A percentile compares a stretch with the other conserved stretches of the same genome.
phyloP scores from a whole-genome alignment of 92 coral and sea anemone species.

The Actinostola sp. region DNA sequence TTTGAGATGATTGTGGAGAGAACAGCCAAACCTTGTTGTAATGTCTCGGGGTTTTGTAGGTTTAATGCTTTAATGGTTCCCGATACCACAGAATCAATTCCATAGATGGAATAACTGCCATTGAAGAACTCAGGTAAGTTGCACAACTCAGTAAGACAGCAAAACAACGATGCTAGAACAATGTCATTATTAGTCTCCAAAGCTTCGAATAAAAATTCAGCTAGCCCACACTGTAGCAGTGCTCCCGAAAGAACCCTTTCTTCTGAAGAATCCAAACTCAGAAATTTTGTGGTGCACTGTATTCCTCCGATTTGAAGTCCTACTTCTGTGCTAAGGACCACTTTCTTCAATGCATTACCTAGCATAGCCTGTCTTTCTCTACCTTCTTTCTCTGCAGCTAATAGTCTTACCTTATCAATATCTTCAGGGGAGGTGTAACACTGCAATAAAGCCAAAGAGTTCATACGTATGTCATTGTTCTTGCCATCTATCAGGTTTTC shows the following conservation, averaged over 20 bases:
- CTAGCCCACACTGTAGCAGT: conserved; percentile 60
- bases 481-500: conserved; percentile 65
- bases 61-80: conserved; percentile 62
- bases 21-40: conserved; percentile 76
- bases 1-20: conserved; percentile 60
- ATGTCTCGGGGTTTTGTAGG: conserved; percentile 69
- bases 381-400: conserved; percentile 22
- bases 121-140: conserved; percentile 57
- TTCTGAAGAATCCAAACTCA: conserved; percentile 31
- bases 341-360: conserved; percentile 74
- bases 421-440: conserved; percentile 33
- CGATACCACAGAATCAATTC: conserved; percentile 74
- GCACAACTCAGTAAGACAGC: conserved; percentile 63
- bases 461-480: conserved; percentile 50
- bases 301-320: conserved; percentile 75
- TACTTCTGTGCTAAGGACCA: conserved; percentile 65
- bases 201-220: conserved; percentile 84
- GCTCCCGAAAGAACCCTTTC: conserved; percentile 35
- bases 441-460: conserved; percentile 76
- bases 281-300: conserved; percentile 59
- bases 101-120: conserved; percentile 82
- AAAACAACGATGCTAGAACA: conserved; percentile 76
- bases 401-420: background rate
- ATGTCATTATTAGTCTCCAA: conserved; percentile 76
- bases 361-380: conserved; percentile 17